These are phyloP conservation scores for Phthorimaea operculella DNA, from an alignment of 1,140 invertebrate species.

Conservation along the genomic window DNA sequence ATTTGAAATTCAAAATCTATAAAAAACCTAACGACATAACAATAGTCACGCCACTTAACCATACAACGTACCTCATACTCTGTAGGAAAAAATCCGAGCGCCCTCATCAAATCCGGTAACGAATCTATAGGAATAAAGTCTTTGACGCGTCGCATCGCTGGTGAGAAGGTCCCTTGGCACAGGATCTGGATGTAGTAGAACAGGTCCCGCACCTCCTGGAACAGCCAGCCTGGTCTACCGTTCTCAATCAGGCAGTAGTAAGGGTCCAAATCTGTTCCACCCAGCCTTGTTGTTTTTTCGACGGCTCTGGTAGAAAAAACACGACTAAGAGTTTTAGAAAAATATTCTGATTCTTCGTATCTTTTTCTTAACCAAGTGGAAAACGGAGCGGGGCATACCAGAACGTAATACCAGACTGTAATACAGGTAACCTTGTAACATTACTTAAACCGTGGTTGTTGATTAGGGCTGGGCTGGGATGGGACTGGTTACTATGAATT, in stretches of 20 bases:
- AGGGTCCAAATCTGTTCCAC: conserved; percentile 68
- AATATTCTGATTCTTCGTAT: no score
- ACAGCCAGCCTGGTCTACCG: conserved; percentile 71
- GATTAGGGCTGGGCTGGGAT: no score
- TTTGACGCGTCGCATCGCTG: conserved; percentile 66
- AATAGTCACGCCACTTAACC: no score
- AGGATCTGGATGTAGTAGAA: conserved; percentile 81
- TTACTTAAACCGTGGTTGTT: no score
- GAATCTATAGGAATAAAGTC: conserved; percentile 72
- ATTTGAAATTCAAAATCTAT: no score
- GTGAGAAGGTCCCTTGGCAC: conserved; percentile 75
- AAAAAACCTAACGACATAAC: no score
- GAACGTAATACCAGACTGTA: no score
- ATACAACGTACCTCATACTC: conserved; percentile 74
- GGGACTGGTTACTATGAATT: no score
- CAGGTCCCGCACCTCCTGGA: conserved; percentile 76
- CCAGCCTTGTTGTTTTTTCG: conserved; percentile 61
- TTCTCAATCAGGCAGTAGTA: conserved; percentile 71
- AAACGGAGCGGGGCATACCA: no score
- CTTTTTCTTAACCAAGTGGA: no score
- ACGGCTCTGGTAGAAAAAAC: conserved; percentile 53
- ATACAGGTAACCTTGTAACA: no score
- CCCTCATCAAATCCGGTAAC: conserved; percentile 77
- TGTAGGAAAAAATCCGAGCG: conserved; percentile 78
- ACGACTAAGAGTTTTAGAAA: no score